These are phyloP conservation scores for Paguma larvata DNA, from an alignment of 2,797 vertebrate genomes.

Conservation along the genomic window DNA sequence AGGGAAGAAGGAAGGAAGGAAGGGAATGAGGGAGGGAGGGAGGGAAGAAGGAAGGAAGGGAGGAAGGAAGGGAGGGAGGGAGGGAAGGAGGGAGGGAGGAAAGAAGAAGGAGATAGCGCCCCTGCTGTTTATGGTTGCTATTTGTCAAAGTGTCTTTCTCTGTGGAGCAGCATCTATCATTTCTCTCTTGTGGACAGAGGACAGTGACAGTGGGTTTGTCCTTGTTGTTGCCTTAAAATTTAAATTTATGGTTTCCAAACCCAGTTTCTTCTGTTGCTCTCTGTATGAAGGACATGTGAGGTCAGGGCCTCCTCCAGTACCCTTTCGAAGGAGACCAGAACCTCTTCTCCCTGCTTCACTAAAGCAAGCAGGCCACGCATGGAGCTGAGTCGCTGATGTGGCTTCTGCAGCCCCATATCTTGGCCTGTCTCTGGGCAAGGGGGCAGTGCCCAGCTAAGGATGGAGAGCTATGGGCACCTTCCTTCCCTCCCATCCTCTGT, in stretches of 20 bases:
- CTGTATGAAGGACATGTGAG: neutral
- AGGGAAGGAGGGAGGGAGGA: neutral
- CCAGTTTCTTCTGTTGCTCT: neutral
- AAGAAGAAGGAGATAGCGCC: neutral
- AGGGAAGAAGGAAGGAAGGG: fast-evolving
- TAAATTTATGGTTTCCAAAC: conserved; percentile 11
- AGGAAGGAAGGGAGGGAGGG: too few species aligned
- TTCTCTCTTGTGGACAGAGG: neutral
- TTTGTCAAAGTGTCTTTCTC: neutral
- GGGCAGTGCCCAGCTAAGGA: fast-evolving
- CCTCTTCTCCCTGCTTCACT: neutral
- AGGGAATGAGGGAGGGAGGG: too few species aligned
- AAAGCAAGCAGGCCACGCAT: neutral
- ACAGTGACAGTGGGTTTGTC: neutral
- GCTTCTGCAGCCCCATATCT: neutral
- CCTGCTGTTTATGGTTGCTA: neutral
- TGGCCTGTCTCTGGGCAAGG: fast-evolving
- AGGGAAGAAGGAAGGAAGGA: neutral
- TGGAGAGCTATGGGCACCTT: fast-evolving
- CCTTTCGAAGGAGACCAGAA: neutral
- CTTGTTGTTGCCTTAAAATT: neutral
- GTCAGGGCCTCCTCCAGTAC: neutral
- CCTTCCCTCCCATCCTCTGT: fast-evolving
- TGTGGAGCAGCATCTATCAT: neutral
- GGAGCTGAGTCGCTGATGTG: fast-evolving